Conservation (phyloP, 2,113 vertebrate species). For the Reinhardtius hippoglossoides region DNA sequence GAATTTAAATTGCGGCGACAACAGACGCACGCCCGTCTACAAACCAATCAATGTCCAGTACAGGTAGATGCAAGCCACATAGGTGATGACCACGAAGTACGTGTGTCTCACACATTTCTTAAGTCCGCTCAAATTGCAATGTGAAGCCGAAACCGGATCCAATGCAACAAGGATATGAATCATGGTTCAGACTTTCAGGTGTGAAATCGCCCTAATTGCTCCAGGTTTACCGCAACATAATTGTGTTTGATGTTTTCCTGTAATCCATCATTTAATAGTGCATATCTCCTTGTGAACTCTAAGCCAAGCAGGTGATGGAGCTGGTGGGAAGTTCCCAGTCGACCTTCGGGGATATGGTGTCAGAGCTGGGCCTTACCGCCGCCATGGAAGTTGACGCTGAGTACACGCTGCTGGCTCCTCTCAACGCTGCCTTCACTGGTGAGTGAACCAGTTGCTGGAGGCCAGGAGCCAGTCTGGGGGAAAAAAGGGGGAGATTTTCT, state of each 20-base stretch:
- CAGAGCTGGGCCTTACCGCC: conserved; percentile 87
- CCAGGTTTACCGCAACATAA: background rate
- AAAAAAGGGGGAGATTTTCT: no score
- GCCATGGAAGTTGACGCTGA: conserved; percentile 85
- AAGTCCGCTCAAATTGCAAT: no score
- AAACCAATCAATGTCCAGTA: no score
- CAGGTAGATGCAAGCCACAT: no score
- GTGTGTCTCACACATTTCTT: no score
- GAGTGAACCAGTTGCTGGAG: conserved; percentile 58
- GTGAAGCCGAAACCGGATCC: background rate
- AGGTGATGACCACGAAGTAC: no score
- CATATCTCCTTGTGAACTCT: conserved; percentile 51
- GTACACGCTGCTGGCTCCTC: conserved; percentile 92
- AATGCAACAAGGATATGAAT: no score
- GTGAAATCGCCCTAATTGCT: no score
- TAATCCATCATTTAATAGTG: conserved; percentile 14
- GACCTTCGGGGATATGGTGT: conserved; percentile 90
- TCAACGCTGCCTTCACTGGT: conserved; percentile 92
- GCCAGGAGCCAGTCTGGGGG: no score
- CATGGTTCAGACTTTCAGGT: no score
- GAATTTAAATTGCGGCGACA: no score
- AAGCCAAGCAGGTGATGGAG: conserved; percentile 96
- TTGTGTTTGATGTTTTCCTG: background rate
- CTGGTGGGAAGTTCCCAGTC: conserved; percentile 88
- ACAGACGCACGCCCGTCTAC: no score